These are phyloP conservation scores for Myripristis jacobus DNA, from an alignment of 2,797 vertebrate species.

Conservation along the genomic window DNA sequence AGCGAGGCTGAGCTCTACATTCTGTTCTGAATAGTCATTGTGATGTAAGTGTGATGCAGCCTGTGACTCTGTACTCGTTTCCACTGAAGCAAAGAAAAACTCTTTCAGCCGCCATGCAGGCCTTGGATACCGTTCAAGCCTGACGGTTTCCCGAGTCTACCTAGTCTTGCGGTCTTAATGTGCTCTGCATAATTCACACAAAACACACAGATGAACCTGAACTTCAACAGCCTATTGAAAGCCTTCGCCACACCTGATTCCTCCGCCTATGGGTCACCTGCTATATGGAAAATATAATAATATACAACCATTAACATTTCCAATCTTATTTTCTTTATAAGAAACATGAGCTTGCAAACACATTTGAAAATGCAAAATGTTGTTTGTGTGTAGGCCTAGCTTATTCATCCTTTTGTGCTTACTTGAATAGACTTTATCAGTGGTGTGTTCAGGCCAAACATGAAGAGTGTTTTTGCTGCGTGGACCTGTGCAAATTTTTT, in stretches of 20 bases:
- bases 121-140: neutral
- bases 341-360: neutral
- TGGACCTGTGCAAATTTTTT: too few species aligned
- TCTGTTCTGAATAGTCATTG: slow-evolving; percentile 19
- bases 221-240: neutral
- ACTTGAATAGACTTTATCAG: too few species aligned
- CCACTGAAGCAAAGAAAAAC: slow-evolving; percentile 24
- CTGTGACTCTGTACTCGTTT: neutral
- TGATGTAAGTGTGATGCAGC: neutral
- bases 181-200: neutral
- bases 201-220: neutral
- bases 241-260: neutral
- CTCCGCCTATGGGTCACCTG: neutral
- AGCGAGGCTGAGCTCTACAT: neutral
- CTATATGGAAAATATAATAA: neutral
- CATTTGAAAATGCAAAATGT: neutral
- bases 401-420: too few species aligned
- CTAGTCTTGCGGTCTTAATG: neutral
- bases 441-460: too few species aligned
- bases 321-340: too few species aligned
- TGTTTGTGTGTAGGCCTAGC: neutral
- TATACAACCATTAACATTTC: neutral
- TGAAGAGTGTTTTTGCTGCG: too few species aligned
- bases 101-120: neutral
- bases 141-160: slow-evolving; percentile 7